phyloP scores from a whole-genome alignment of 2,888 invertebrate species.

The Thecophora atra region DNA sequence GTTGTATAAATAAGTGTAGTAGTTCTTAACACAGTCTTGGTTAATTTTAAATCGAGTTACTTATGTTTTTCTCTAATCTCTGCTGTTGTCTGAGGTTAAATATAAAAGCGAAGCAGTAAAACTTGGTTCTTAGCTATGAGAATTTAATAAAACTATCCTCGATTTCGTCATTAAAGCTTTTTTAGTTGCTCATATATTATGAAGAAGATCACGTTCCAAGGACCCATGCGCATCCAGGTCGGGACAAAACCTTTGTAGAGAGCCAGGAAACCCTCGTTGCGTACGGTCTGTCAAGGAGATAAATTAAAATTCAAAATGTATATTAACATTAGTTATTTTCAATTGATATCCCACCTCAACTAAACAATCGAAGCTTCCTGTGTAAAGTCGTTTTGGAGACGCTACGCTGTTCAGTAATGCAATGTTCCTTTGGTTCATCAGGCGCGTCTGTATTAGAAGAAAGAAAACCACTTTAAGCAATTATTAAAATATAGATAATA shows the following conservation, averaged over 20 bases:
- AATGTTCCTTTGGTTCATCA: slow-evolving; percentile 89
- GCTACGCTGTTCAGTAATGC: slow-evolving; percentile 43
- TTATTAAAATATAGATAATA: slow-evolving; percentile 11
- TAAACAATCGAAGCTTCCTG: slow-evolving; percentile 84
- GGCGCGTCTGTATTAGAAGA: slow-evolving; percentile 77
- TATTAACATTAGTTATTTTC: background rate
- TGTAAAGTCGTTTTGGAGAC: slow-evolving; percentile 71
- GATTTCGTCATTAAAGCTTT: slow-evolving; percentile 38
- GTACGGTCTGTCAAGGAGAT: slow-evolving; percentile 74
- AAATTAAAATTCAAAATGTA: no score
- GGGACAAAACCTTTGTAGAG: slow-evolving; percentile 96
- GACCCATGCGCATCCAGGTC: slow-evolving; percentile 95
- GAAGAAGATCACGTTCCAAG: slow-evolving; percentile 97
- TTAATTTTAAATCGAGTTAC: slow-evolving; percentile 2
- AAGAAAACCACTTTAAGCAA: no score
- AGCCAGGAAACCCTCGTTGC: slow-evolving; percentile 85
- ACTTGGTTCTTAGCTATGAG: no score
- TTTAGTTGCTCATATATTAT: slow-evolving; percentile 90
- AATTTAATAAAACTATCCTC: slow-evolving; percentile 2
- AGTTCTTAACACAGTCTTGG: slow-evolving; percentile 14
- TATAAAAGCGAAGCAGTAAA: background rate
- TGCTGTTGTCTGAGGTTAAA: background rate
- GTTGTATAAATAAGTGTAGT: background rate
- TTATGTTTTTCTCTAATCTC: background rate
- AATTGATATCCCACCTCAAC: slow-evolving; percentile 71